phyloP scores from a whole-genome alignment of 2,797 vertebrate genomes.

The Sphenopsis melanotis region DNA sequence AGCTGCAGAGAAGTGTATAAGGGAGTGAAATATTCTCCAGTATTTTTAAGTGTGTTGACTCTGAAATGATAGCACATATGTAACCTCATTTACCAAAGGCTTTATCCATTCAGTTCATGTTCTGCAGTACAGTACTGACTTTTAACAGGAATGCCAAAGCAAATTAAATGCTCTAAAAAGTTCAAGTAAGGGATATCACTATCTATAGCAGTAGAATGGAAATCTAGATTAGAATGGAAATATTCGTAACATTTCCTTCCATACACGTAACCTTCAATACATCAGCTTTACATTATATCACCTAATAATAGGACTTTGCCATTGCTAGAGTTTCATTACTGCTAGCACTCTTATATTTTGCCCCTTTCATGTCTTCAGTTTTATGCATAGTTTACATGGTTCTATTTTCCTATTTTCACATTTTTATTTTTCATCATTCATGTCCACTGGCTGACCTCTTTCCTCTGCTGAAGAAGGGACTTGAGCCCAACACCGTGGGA shows the following conservation, averaged over 20 bases:
- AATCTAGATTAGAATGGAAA: neutral
- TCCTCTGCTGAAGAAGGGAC: neutral
- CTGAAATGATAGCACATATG: neutral
- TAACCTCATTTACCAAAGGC: neutral
- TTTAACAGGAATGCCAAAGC: neutral
- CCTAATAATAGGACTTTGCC: neutral
- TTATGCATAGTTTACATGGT: neutral
- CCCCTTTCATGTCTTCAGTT: neutral
- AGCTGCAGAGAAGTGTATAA: neutral
- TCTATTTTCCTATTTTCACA: neutral
- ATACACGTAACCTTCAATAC: neutral
- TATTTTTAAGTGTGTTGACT: neutral
- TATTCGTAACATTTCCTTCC: neutral
- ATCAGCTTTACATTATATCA: neutral
- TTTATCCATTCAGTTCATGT: neutral
- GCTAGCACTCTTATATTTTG: neutral
- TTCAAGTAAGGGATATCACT: neutral
- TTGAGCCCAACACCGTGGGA: neutral
- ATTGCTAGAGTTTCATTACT: neutral
- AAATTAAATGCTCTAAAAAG: neutral
- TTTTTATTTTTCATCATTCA: neutral
- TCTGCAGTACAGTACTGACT: neutral
- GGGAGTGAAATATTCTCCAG: neutral
- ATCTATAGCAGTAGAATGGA: neutral
- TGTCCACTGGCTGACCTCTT: neutral